Percentiles rank a stretch among this genome's conserved stretches.
Evolutionary conservation across 2,797 vertebrate genomes (phyloP).

Genomic region (Coregonus suidteri): DNA sequence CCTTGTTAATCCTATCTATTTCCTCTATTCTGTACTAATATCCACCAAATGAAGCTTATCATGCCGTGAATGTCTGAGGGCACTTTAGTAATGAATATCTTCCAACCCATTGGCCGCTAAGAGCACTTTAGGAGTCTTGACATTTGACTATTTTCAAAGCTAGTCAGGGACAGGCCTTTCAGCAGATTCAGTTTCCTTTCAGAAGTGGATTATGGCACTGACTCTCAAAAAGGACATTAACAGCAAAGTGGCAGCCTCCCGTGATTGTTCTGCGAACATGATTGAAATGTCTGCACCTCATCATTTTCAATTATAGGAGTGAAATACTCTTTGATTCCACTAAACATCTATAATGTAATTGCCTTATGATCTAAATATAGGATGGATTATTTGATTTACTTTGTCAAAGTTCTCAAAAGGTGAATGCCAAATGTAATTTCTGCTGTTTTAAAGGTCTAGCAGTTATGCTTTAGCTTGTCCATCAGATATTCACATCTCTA

Average conservation of each 20-base stretch:
- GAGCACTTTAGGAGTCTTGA: conserved; percentile 27
- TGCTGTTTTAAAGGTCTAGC: neutral
- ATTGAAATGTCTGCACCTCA: neutral
- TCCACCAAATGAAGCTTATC: too few relatives aligned
- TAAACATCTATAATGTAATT: neutral
- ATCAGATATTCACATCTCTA: neutral
- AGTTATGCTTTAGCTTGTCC: neutral
- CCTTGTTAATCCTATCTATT: too few relatives aligned
- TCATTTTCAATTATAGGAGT: neutral
- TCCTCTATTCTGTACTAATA: too few relatives aligned
- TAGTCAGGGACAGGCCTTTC: neutral
- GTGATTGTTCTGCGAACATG: neutral
- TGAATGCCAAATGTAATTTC: too few relatives aligned
- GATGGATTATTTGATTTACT: neutral
- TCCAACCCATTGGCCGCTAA: neutral
- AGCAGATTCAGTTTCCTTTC: conserved; percentile 3
- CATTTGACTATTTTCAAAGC: conserved; percentile 24
- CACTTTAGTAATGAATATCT: neutral
- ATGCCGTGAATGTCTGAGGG: too few relatives aligned
- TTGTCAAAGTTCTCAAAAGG: neutral
- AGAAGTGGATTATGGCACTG: conserved; percentile 10
- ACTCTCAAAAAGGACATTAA: conserved; percentile 6
- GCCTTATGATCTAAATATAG: neutral
- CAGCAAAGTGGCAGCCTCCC: neutral
- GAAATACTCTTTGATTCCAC: neutral